A percentile compares a stretch with the other conserved stretches of the same genome.
phyloP scores from a whole-genome alignment of 2,113 vertebrate genomes.

The Malurus melanocephalus region DNA sequence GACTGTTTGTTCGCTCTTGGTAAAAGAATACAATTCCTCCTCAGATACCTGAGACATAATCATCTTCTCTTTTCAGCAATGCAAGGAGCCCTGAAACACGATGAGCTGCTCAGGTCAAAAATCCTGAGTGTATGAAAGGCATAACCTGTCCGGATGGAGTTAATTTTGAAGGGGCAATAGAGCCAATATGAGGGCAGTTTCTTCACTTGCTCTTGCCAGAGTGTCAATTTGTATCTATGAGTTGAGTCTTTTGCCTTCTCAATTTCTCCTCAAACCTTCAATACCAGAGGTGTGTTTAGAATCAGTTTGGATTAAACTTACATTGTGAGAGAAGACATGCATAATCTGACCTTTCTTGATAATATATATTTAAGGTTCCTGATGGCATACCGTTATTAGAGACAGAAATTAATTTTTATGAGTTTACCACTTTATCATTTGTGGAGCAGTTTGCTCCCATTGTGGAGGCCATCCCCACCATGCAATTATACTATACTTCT shows the following conservation, averaged over 20 bases:
- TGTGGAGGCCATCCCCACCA: neutral
- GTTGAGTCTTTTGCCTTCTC: neutral
- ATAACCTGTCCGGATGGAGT: neutral
- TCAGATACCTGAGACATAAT: neutral
- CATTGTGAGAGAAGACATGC: neutral
- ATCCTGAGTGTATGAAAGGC: accelerated
- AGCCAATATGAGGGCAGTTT: neutral
- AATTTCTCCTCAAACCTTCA: neutral
- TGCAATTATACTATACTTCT: neutral
- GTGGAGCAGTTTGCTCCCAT: neutral
- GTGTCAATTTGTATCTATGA: neutral
- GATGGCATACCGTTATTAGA: neutral
- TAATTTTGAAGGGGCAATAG: neutral
- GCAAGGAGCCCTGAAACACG: neutral
- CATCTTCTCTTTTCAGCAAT: neutral
- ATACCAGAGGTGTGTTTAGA: neutral
- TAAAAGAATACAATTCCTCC: neutral
- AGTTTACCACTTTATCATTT: neutral
- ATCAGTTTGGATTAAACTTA: neutral
- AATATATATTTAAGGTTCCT: neutral
- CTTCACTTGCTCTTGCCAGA: neutral
- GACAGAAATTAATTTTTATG: neutral
- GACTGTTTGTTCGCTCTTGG: neutral
- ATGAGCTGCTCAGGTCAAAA: neutral
- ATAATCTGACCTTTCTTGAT: neutral